A percentile compares a stretch with the other conserved stretches of the same genome.
Conservation (phyloP, 2,888 invertebrate species). For the Maniola hyperantus region DNA sequence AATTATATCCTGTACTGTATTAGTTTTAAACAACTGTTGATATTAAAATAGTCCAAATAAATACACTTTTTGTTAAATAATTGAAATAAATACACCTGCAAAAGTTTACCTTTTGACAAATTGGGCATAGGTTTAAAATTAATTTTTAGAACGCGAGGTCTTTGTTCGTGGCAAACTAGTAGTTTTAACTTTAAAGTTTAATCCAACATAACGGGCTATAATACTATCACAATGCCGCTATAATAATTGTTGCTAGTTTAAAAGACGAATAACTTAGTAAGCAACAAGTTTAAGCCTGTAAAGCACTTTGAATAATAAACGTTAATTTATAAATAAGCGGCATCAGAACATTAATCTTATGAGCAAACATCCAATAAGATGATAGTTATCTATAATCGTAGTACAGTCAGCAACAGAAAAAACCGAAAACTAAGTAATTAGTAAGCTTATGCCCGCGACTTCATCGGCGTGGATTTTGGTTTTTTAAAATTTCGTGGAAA, state of each 20-base stretch:
- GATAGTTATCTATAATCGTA: slow-evolving; percentile 52
- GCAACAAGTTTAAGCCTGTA: slow-evolving; percentile 16
- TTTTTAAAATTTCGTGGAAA: no score
- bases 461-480: no score
- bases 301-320: slow-evolving; percentile 15
- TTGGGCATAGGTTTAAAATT: no score
- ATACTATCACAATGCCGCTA: background rate
- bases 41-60: no score
- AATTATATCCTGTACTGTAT: no score
- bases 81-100: no score
- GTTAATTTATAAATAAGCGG: slow-evolving; percentile 24
- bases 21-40: no score
- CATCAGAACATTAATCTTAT: slow-evolving; percentile 54
- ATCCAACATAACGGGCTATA: background rate
- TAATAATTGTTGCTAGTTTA: background rate
- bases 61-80: no score
- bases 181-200: background rate
- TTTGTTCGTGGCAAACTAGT: background rate
- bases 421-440: background rate
- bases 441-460: no score
- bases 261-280: slow-evolving; percentile 1
- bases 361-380: slow-evolving; percentile 57
- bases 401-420: slow-evolving; percentile 7
- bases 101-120: no score
- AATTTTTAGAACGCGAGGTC: no score